Evolutionary conservation across 2,797 vertebrate species (phyloP), one percentile per base, ranked within the genome.

Genomic region (Aulostomus chinensis): DNA sequence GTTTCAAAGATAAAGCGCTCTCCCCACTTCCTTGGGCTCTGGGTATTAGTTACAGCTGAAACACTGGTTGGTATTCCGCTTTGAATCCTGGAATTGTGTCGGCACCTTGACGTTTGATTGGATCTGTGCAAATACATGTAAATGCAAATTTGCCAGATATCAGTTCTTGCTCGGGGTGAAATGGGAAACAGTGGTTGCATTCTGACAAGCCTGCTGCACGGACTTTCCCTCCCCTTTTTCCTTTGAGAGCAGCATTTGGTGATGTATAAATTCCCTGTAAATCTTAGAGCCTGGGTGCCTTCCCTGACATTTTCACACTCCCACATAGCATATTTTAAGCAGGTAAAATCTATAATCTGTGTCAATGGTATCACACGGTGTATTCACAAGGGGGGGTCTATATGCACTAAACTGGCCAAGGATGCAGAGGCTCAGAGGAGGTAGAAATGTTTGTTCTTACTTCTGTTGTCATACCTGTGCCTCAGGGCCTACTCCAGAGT

Each of bases 321-420:
- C 79, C 76, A 81, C 86, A 84, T 84, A 90, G 82, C 78, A 83
- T 86, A 90, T 91, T 91, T 90, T 88, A 86, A 84, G 68, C 78
- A 86, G 87, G 86, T 76, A 84, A 89, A 91, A 93, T 92, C 91
- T 72, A 92, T 91, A 91, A 90, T 83, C 73, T 89, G 84, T 90
- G 89, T 91, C 87, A 89, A 91, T 89, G 88, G 88, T 85, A 88
- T 89, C 86, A 88, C 87, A 89, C 68, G 26, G 74, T 70, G 71
- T 74, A 83, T 82, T 75, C 86, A 68, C 83, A 73, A 2, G 47
- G 65, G 80, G 76, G 82, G 58, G 22, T 28, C 51, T 34, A 24
- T 45, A 53, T 12, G 57, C 77, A 84, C 68, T 73, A 75, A 80
- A 79, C 78, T 65, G 81, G 82, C 77, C 76, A 66, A 67, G 78